Evolutionary conservation across 2,113 vertebrate species (phyloP).

Genomic region (Colius striatus): DNA sequence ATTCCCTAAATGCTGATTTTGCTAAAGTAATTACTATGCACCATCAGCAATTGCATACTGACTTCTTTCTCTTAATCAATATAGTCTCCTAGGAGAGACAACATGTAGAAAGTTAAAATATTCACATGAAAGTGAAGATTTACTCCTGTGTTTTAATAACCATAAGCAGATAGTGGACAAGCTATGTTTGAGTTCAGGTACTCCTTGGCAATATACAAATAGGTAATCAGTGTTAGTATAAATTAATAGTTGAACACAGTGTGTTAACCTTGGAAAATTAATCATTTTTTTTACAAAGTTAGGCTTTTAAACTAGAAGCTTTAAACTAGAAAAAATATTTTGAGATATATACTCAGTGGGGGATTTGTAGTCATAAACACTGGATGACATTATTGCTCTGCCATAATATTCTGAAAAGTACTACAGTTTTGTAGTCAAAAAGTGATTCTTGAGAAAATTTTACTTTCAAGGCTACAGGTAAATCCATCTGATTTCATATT

Average conservation of each 20-base stretch:
- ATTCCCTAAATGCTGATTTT: constrained; percentile 13
- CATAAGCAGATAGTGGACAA: background rate
- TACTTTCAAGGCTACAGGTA: background rate
- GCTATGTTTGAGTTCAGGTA: background rate
- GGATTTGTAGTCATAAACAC: background rate
- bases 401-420: background rate
- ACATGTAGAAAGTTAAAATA: background rate
- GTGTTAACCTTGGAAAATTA: background rate
- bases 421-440: background rate
- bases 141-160: background rate
- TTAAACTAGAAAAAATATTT: background rate
- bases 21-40: background rate
- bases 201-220: background rate
- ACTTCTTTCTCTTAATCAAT: constrained; percentile 6
- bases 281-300: background rate
- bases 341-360: background rate
- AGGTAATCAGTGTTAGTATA: background rate
- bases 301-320: background rate
- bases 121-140: background rate
- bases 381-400: background rate
- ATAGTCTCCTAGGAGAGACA: background rate
- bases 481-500: background rate
- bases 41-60: background rate
- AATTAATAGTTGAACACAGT: background rate
- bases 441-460: background rate